Evolutionary conservation across 2,797 vertebrate genomes (phyloP), one percentile per base, ranked within the genome.

Genomic region (Periophthalmus magnuspinnatus): DNA sequence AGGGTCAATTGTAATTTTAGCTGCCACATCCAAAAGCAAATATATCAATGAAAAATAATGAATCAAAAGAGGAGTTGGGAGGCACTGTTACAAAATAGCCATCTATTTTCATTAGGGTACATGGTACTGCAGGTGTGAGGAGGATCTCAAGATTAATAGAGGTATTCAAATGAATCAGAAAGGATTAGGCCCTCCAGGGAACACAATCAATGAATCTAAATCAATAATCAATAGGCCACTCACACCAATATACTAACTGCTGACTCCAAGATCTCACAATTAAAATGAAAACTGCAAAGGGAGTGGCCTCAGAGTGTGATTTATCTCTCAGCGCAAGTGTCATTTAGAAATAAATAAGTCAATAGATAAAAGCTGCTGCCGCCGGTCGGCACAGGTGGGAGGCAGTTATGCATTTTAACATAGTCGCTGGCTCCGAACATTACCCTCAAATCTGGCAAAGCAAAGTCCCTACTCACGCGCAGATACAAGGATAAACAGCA

Each of bases 151-250:
- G 92, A 94, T 93, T 89, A 93, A 94, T 93, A 93, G 93, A 92
- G 92, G 92, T 92, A 94, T 94, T 94, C 93, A 94, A 93, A 94
- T 94, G 92, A 93, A 93, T 94, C 93, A 94, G 90, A 94, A 94
- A 91, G 93, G 92, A 94, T 94, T 93, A 94, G 91, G 84, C 86
- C 91, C 93, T 81, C 88, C 89, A 83, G 90, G 90, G 93, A 88
- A 75, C 88, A 79, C 86, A 83, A 92, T 94, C 93, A 86, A 94
- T 94, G 83, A 70, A 84, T 73, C 82, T 90, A 94, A 94, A 94
- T 94, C 94, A 94, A 94, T 94, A 93, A 94, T 94, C 94, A 94
- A 94, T 94, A 94, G 94, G 93, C 93, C 94, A 93, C 93, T 93
- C 94, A 94, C 94, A 94, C 94, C 93, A 94, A 94, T 94, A 94